phyloP scores from a whole-genome alignment of 2,113 vertebrate genomes.

The Mobula hypostoma region DNA sequence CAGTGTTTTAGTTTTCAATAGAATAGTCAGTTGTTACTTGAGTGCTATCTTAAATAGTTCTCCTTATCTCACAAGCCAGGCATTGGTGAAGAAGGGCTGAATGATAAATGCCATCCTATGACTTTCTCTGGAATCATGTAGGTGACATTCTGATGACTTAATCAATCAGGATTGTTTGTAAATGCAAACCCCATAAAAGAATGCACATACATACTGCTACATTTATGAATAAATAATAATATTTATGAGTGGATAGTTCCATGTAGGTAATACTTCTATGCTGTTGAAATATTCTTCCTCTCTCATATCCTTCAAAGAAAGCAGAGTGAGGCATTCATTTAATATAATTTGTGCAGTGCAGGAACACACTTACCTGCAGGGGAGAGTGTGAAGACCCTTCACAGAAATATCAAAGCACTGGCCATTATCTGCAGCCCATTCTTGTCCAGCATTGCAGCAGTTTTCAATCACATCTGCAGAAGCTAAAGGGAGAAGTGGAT shows the following conservation, averaged over 20 bases:
- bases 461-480: conserved; percentile 74
- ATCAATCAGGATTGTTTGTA: background rate
- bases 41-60: background rate
- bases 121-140: background rate
- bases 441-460: conserved; percentile 77
- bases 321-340: background rate
- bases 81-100: background rate
- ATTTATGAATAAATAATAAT: background rate
- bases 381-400: conserved; percentile 50
- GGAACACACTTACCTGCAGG: conserved; percentile 68
- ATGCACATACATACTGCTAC: background rate
- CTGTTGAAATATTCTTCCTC: background rate
- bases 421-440: conserved; percentile 69
- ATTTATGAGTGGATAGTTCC: background rate
- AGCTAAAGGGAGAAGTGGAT: conserved; percentile 49
- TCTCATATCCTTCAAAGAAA: background rate
- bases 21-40: too few species aligned
- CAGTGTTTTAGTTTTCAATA: too few species aligned
- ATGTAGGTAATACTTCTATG: background rate
- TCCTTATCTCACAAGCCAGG: background rate
- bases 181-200: background rate
- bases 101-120: background rate
- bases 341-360: background rate
- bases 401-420: conserved; percentile 68
- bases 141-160: background rate